phyloP scores from a whole-genome alignment of 2,888 invertebrate genomes.

The Protodeltote pygarga region DNA sequence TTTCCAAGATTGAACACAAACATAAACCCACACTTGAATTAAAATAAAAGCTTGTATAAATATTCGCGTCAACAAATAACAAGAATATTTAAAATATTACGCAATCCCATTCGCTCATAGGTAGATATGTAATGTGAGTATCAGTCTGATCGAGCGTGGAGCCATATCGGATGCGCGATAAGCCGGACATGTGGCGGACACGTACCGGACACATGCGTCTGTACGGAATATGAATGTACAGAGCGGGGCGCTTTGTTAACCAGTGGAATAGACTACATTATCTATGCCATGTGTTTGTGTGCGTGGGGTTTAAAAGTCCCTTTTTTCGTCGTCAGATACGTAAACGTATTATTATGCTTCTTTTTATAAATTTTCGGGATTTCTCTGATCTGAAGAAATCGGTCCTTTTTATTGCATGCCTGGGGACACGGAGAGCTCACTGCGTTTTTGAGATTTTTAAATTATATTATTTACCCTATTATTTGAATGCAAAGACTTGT shows the following conservation, averaged over 20 bases:
- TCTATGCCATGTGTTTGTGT: slow-evolving; percentile 3
- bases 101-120: slow-evolving; percentile 8
- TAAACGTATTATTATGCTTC: too few relatives aligned
- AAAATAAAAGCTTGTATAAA: too few relatives aligned
- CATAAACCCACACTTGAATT: too few relatives aligned
- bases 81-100: slow-evolving; percentile 13
- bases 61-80: not conserved
- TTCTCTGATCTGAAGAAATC: too few relatives aligned
- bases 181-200: slow-evolving; percentile 41
- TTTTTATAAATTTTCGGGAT: too few relatives aligned
- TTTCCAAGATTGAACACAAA: too few relatives aligned
- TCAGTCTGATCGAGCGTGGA: slow-evolving; percentile 25
- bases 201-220: slow-evolving; percentile 41
- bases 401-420: too few relatives aligned
- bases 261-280: slow-evolving; percentile 31
- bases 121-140: slow-evolving; percentile 7
- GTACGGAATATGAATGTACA: slow-evolving; percentile 33
- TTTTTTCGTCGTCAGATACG: not conserved
- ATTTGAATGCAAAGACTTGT: too few relatives aligned
- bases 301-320: not conserved
- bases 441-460: too few relatives aligned
- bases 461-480: too few relatives aligned
- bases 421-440: too few relatives aligned
- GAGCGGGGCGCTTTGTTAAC: slow-evolving; percentile 43
- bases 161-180: slow-evolving; percentile 52